Evolutionary conservation across 2,797 vertebrate species (phyloP).

Genomic region (Sarcoramphus papa): DNA sequence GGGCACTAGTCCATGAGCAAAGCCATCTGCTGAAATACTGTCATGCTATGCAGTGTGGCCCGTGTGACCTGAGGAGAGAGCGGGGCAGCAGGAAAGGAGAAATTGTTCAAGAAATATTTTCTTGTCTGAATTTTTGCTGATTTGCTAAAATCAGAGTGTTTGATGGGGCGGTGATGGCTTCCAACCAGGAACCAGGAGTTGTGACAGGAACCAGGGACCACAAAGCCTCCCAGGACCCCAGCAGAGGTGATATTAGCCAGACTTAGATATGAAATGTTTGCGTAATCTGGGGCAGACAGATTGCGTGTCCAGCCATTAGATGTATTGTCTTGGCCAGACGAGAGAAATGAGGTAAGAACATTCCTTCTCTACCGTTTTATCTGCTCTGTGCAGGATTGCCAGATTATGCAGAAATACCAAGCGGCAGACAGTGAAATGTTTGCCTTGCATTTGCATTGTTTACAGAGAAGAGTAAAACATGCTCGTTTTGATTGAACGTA

Average conservation of each 20-base stretch:
- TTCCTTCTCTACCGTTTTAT: background rate
- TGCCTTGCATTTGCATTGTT: background rate
- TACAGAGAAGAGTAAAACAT: background rate
- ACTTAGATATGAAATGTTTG: background rate
- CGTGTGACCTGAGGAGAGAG: background rate
- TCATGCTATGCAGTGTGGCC: background rate
- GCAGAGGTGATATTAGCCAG: background rate
- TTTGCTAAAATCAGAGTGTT: background rate
- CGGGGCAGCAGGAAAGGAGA: background rate
- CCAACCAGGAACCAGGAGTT: background rate
- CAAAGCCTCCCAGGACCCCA: background rate
- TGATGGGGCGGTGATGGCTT: background rate
- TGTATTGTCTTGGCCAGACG: background rate
- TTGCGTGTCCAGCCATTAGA: background rate
- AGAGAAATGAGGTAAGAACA: background rate
- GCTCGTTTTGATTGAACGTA: background rate
- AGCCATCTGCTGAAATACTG: background rate
- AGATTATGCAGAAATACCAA: background rate
- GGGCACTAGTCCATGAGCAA: fast-evolving
- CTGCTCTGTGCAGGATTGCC: background rate
- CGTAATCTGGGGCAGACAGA: background rate
- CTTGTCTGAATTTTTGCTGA: background rate
- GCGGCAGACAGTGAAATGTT: background rate
- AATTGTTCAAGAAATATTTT: background rate
- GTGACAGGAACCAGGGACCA: background rate